phyloP scores from a whole-genome alignment of 2,113 vertebrate species.

The Rallus limicola region DNA sequence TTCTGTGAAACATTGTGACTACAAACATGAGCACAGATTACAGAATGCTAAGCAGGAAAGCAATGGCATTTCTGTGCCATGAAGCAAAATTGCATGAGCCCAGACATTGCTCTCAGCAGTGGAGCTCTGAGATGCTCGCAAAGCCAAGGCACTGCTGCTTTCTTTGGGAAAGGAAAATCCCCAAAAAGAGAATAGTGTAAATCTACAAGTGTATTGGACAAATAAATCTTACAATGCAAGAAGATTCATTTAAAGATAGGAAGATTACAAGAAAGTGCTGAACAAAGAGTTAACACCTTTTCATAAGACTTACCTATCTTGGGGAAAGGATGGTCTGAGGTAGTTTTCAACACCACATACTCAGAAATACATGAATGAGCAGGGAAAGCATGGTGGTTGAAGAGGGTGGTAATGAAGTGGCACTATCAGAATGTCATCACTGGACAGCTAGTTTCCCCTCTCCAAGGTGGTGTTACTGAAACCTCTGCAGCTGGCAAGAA shows the following conservation, averaged over 20 bases:
- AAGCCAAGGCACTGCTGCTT: neutral
- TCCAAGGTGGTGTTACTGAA: neutral
- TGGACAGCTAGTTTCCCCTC: neutral
- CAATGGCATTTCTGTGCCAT: neutral
- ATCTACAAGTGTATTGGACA: neutral
- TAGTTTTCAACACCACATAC: neutral
- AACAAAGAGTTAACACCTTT: neutral
- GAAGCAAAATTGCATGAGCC: neutral
- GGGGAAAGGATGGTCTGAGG: neutral
- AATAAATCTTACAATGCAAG: neutral
- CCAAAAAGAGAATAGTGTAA: neutral
- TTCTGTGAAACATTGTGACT: neutral
- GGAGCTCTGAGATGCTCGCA: neutral
- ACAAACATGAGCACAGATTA: neutral
- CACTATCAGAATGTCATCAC: neutral
- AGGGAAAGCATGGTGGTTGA: neutral
- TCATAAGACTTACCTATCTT: neutral
- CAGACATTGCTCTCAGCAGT: neutral
- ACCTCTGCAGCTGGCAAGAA: neutral
- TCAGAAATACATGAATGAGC: neutral
- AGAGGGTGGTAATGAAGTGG: neutral
- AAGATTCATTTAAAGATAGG: neutral
- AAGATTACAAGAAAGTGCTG: neutral
- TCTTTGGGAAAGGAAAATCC: neutral
- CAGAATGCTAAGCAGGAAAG: neutral